Conservation (phyloP, 1,140 invertebrate genomes). For the Zaprionus tsacasi region DNA sequence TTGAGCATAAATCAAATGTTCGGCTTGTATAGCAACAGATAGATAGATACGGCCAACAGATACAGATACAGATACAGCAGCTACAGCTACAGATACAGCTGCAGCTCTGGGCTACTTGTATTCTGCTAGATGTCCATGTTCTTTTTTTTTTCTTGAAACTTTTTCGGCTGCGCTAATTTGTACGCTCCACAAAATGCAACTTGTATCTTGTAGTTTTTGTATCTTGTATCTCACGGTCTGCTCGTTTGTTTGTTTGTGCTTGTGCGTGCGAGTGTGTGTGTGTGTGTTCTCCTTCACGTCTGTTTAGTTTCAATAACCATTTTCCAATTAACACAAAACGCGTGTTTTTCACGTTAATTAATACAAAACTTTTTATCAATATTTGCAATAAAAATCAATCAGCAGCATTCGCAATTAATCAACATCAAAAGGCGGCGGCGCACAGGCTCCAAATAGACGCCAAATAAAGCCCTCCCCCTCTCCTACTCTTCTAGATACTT, state of each 20-base stretch:
- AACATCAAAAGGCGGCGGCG: constrained; percentile 70
- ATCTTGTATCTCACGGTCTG: constrained; percentile 75
- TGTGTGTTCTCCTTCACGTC: constrained; percentile 18
- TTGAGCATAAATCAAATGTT: constrained; percentile 79
- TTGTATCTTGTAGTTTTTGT: constrained; percentile 71
- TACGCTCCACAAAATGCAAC: constrained; percentile 76
- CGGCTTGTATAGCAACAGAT: constrained; percentile 48
- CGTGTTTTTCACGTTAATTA: constrained; percentile 83
- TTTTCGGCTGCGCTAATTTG: constrained; percentile 75
- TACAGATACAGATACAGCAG: constrained; percentile 20
- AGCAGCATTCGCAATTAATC: constrained; percentile 79
- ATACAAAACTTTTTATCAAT: constrained; percentile 83
- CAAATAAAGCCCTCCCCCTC: constrained; percentile 21
- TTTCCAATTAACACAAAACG: constrained; percentile 81
- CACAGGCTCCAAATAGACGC: constrained; percentile 38
- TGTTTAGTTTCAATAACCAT: constrained; percentile 82
- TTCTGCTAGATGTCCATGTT: constrained; percentile 26
- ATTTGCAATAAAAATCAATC: constrained; percentile 84
- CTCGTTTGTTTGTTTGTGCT: constrained; percentile 71
- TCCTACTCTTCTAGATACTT: not conserved
- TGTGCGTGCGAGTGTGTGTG: constrained; percentile 27
- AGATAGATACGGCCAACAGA: constrained; percentile 24
- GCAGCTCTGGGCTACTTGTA: constrained; percentile 13
- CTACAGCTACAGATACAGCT: constrained; percentile 18
- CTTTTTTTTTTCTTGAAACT: constrained; percentile 55